Percentiles rank a stretch among this genome's conserved stretches.
Evolutionary conservation across 2,888 invertebrate species (phyloP).

Genomic region (Idaea straminata): DNA sequence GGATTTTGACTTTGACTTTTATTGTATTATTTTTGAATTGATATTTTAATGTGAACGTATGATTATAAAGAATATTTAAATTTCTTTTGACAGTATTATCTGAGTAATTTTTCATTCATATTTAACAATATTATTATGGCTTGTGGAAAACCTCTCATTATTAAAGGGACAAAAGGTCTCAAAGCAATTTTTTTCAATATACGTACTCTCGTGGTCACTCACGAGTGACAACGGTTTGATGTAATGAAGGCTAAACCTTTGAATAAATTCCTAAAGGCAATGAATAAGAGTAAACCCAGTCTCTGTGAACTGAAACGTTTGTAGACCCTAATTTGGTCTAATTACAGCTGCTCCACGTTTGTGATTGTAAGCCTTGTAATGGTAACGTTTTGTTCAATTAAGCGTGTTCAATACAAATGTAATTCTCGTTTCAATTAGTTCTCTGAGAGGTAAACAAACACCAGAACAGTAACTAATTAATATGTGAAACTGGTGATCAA

Average conservation of each 20-base stretch:
- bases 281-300: constrained; percentile 16
- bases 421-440: neutral
- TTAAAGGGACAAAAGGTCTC: constrained; percentile 29
- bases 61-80: neutral
- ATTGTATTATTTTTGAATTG: too few relatives aligned
- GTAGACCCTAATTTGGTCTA: constrained; percentile 22
- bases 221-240: constrained; percentile 20
- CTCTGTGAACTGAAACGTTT: constrained; percentile 22
- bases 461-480: neutral
- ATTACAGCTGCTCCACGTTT: constrained; percentile 25
- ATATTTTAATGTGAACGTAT: too few relatives aligned
- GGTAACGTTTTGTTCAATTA: constrained; percentile 1
- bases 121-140: neutral
- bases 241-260: constrained; percentile 12
- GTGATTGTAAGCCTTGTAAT: constrained; percentile 16
- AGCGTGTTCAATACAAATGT: neutral
- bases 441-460: neutral
- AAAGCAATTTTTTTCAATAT: constrained; percentile 23
- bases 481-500: too few relatives aligned
- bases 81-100: neutral
- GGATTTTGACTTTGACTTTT: too few relatives aligned
- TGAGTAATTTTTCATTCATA: neutral
- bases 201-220: constrained; percentile 14
- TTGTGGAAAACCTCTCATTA: constrained; percentile 20
- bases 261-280: constrained; percentile 14